Base-by-base conservation (phyloP, 37 sponge, comb jelly and placozoan genomes). In the Crambe crambe region DNA sequence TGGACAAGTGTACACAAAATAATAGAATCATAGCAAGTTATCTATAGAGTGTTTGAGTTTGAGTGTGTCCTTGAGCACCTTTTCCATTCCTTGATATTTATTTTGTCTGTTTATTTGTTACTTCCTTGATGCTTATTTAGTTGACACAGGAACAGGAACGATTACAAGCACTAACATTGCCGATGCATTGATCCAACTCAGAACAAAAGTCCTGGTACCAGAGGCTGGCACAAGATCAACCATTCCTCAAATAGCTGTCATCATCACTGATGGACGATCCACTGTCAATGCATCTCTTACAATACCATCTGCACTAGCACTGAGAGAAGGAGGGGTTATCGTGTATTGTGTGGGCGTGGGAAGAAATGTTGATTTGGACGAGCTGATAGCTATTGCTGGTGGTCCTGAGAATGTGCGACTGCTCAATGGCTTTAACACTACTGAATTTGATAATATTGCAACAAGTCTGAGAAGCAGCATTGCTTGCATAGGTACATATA, bases 161-260 rank as follows among this genome's bases (percentile, higher is more conserved):
- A n/a, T n/a, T n/a, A n/a, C n/a, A n/a, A 65, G 83, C 63, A 89
- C 89, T 26, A 83, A 89, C 60, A 89, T 84, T 25, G 83, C 83
- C 15, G 73, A 56, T 61, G 89, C 83, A 25, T 67, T 88, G 30
- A 62, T 17, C 26, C 35, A 36, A 2, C 51, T 82, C n/a, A 66
- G 78, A 6, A 27, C 25, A 6, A 29, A 42, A 20, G 80, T 76
- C 0, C 77, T 89, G 32, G 77, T 79, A 8, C 35, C 37, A 41
- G 58, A 58, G 32, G 58, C 29, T 34, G 85, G 85, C 32, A 81
- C 87, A 56, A 58, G 87, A 27, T 30, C 29, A 21, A 80, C 61
- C 3, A 72, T 79, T 34, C 86, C 86, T 27, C 70, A 72, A 36
- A 72, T 88, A 1, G 78, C 76, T 15, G 72, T 88, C 3, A 78